phyloP scores from a whole-genome alignment of 2,113 vertebrate species.

The Colius striatus region DNA sequence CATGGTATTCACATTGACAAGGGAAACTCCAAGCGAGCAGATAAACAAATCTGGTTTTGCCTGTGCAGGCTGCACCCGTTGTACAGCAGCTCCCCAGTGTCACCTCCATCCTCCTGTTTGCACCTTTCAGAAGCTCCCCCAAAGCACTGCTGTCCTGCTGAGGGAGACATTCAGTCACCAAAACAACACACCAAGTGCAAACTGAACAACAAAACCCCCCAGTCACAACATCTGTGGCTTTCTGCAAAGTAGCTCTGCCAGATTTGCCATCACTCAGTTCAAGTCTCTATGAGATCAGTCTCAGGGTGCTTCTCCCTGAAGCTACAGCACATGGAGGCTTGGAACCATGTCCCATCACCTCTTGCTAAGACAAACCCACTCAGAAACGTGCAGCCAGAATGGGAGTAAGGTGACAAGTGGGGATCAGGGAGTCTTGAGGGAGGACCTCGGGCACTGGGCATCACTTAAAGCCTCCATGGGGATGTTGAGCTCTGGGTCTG shows the following conservation, averaged over 20 bases:
- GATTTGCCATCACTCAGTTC: not conserved
- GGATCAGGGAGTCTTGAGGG: not conserved
- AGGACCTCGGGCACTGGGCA: not conserved
- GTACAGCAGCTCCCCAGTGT: fast-evolving
- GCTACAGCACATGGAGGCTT: not conserved
- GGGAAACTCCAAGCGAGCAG: no score
- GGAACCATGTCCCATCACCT: not conserved
- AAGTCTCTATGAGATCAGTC: not conserved
- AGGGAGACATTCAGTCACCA: not conserved
- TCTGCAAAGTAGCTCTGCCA: not conserved
- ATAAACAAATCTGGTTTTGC: no score
- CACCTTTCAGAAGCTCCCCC: not conserved
- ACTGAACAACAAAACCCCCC: not conserved
- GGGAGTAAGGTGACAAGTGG: not conserved
- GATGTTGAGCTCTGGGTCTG: not conserved
- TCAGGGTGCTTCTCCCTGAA: no score
- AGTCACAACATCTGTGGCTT: no score
- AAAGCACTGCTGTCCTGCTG: no score
- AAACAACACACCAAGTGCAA: not conserved
- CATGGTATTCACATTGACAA: no score
- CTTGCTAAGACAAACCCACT: not conserved
- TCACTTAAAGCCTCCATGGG: not conserved
- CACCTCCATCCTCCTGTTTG: not conserved
- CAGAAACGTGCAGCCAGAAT: fast-evolving
- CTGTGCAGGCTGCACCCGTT: no score